These are phyloP conservation scores for Lepidocyrtinus sp. DNA, from an alignment of 2,888 invertebrate species.

Conservation along the genomic window DNA sequence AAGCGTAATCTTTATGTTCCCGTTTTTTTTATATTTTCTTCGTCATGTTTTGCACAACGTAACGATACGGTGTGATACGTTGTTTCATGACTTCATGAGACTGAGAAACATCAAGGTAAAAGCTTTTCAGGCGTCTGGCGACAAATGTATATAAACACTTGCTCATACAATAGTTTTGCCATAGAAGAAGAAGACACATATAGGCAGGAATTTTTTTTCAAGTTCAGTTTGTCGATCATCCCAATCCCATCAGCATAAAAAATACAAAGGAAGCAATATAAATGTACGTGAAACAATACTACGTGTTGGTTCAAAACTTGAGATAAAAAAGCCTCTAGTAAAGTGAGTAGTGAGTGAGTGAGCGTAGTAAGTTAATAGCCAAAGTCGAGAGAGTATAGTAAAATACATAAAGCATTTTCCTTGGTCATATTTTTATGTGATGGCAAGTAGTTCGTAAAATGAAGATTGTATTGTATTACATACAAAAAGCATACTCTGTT, in stretches of 20 bases:
- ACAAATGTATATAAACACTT: too few relatives aligned
- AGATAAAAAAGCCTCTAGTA: neutral
- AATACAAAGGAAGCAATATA: slow-evolving; percentile 10
- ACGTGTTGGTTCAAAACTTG: too few relatives aligned
- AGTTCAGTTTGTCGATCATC: slow-evolving; percentile 23
- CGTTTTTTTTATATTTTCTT: neutral
- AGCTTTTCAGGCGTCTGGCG: slow-evolving; percentile 18
- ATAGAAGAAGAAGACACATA: neutral
- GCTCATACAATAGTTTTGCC: too few relatives aligned
- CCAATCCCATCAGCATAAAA: neutral
- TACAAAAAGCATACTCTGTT: neutral
- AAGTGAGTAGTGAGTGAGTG: too few relatives aligned
- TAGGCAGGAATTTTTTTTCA: slow-evolving; percentile 17
- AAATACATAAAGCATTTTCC: slow-evolving; percentile 3
- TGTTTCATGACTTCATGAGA: too few relatives aligned
- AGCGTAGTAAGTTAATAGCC: too few relatives aligned
- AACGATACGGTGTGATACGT: neutral
- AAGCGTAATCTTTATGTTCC: neutral
- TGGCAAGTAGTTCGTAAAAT: neutral
- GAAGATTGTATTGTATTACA: neutral
- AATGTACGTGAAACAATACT: slow-evolving; percentile 2
- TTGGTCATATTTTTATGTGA: slow-evolving; percentile 10
- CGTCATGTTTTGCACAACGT: slow-evolving; percentile 2
- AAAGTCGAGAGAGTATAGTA: neutral
- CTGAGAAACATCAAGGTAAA: too few relatives aligned